Evolutionary conservation across 2,797 vertebrate genomes (phyloP), one percentile per base, ranked within the genome.

Genomic region (Apogon hyalosoma): DNA sequence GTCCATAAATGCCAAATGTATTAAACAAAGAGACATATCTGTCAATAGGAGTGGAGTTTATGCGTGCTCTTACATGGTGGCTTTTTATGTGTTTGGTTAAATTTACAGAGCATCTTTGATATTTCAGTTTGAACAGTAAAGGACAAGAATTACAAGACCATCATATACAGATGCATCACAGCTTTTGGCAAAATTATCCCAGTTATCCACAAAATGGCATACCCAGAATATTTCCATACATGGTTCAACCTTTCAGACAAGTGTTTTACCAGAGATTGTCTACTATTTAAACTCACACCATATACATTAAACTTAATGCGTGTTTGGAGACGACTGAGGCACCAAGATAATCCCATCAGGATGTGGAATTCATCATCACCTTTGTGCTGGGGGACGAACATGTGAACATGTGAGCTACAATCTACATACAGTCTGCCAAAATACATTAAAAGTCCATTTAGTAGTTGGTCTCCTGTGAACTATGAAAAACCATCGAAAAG

Each of bases 281-380:
- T 53, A 58, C 14, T 33, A 43, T 50, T 68, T 18, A 52, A 58
- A 65, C 7, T 15, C 2, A 31, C 50, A 47, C n/a, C 18, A 36
- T 9, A 51, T 31, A 24, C 1, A 45, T 57, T 18, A 59, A 6
- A 46, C 33, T 36, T 36, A 36, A 36, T 12, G 47, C 66, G 42
- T 49, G 47, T 67, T 61, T 63, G 55, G 56, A 49, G 11, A 52
- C 2, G 3, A 69, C 3, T 19, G 64, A 84, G 81, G 80, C 64
- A 79, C 75, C 11, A 31, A 63, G 45, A 50, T 75, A 28, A 31
- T 61, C 49, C 61, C 39, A 40, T 9, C 52, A 36, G 10, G 40
- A 75, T 11, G 36, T 19, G 61, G 21, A 52, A 72, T 56, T 52
- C 40, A 38, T 13, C 24, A 48, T 46, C 51, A 61, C 15, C 36